phyloP scores from a whole-genome alignment of 2,113 vertebrate genomes.

The Engraulis encrasicolus region DNA sequence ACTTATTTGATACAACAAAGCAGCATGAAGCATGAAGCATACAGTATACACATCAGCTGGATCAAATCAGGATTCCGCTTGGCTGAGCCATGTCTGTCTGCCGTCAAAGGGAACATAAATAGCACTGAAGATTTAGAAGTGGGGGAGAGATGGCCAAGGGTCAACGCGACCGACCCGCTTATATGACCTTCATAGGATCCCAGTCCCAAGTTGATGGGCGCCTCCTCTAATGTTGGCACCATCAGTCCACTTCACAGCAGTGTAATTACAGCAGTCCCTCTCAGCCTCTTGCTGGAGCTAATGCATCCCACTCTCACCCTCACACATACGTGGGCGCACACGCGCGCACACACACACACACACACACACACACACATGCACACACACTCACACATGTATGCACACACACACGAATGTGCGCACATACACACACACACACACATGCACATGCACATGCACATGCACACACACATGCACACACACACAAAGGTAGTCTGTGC shows the following conservation, averaged over 20 bases:
- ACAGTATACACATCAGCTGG: no score
- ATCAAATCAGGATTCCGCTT: neutral
- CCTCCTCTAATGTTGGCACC: neutral
- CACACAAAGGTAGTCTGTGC: neutral
- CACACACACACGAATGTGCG: neutral
- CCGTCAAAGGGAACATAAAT: neutral
- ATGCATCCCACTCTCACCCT: slow-evolving; percentile 5
- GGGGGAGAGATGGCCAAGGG: neutral
- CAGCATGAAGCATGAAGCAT: neutral
- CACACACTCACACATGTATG: neutral
- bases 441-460: neutral
- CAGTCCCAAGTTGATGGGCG: neutral
- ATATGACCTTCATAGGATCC: neutral
- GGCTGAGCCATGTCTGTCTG: neutral
- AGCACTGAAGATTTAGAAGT: neutral
- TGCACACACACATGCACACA: neutral
- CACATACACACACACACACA: neutral
- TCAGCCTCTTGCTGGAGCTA: neutral
- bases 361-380: neutral
- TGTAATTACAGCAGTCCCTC: neutral
- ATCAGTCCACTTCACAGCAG: neutral
- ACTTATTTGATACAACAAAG: neutral
- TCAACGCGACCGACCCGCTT: neutral
- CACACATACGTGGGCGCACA: no score
- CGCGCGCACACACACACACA: neutral